Evolutionary conservation across 92 coral and sea anemone genomes (phyloP).

Genomic region (Hydrozoanthus gracilis): DNA sequence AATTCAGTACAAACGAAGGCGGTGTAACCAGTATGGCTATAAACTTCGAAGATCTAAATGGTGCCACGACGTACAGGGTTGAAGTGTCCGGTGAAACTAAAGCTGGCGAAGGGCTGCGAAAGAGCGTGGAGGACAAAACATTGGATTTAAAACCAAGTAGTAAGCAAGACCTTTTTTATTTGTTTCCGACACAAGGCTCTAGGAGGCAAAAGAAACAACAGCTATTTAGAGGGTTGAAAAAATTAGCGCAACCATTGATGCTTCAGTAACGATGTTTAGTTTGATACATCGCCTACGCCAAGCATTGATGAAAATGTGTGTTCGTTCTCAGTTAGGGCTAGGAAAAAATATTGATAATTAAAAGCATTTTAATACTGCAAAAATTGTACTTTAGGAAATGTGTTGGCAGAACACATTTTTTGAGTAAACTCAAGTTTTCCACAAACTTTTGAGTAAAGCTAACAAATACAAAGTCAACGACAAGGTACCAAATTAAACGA

Average conservation of each 20-base stretch:
- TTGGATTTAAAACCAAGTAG: not conserved
- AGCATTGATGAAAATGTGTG: too few species aligned
- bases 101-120: not conserved
- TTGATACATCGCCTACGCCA: too few species aligned
- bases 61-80: not conserved
- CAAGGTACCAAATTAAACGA: conserved; percentile 6
- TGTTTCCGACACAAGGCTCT: not conserved
- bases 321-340: too few species aligned
- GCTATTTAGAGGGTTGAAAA: not conserved
- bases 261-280: too few species aligned
- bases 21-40: not conserved
- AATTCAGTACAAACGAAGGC: not conserved
- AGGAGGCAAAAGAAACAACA: not conserved
- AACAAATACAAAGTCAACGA: conserved; percentile 4
- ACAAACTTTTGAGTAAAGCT: too few species aligned
- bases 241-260: too few species aligned
- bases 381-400: too few species aligned
- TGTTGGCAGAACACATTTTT: too few species aligned
- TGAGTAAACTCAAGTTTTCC: too few species aligned
- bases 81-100: not conserved
- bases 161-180: not conserved
- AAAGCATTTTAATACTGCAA: too few species aligned
- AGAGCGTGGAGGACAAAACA: not conserved
- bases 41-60: not conserved
- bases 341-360: too few species aligned